phyloP scores from a whole-genome alignment of 2,797 vertebrate genomes.

The Microctenopoma lineatum region DNA sequence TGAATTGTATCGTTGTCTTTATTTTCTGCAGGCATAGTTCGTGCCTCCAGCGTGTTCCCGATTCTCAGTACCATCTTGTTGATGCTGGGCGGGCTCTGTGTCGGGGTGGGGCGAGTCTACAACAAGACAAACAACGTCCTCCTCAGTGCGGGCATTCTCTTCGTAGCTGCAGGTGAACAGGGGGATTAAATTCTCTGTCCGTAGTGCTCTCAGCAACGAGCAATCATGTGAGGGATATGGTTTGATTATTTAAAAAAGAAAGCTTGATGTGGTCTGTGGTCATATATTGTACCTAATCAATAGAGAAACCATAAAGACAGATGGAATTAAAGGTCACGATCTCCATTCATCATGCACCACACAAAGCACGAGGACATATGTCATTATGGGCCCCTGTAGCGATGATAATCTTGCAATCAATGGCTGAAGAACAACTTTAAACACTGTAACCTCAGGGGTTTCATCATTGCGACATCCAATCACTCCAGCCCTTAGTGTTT shows the following conservation, averaged over 20 bases:
- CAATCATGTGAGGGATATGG: slow-evolving; percentile 9
- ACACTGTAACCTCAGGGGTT: neutral
- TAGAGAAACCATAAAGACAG: slow-evolving; percentile 26
- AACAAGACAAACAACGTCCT: slow-evolving; percentile 96
- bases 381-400: neutral
- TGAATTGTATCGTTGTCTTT: neutral
- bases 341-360: slow-evolving; percentile 7
- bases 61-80: slow-evolving; percentile 95
- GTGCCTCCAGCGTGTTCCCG: slow-evolving; percentile 98
- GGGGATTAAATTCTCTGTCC: slow-evolving; percentile 6
- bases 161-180: slow-evolving; percentile 94
- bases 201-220: slow-evolving; percentile 1
- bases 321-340: slow-evolving; percentile 14
- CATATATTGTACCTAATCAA: slow-evolving; percentile 18
- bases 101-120: slow-evolving; percentile 92
- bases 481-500: neutral
- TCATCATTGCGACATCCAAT: neutral
- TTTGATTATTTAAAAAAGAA: slow-evolving; percentile 12
- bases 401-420: slow-evolving; percentile 30
- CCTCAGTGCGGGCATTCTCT: slow-evolving; percentile 97
- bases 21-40: slow-evolving; percentile 89
- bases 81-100: slow-evolving; percentile 93
- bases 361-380: slow-evolving; percentile 14
- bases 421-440: slow-evolving; percentile 18
- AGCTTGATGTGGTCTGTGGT: slow-evolving; percentile 29